Conservation (phyloP, 2,113 vertebrate genomes). For the Hemichromis elongatus region DNA sequence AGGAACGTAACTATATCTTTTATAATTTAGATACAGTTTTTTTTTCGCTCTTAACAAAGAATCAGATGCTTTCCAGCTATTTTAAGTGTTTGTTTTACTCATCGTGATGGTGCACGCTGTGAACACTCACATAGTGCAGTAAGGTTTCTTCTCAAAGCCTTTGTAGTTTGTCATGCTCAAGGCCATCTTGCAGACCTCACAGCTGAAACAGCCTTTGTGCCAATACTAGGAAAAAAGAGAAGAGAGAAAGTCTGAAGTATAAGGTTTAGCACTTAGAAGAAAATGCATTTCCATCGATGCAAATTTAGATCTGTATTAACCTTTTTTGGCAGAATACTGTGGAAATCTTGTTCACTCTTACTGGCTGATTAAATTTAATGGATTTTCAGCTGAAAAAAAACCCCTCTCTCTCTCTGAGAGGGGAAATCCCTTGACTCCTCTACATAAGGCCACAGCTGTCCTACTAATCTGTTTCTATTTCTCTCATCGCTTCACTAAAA, state of each 20-base stretch:
- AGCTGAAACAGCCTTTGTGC: conserved; percentile 99
- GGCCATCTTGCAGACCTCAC: conserved; percentile 97
- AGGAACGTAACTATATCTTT: background rate
- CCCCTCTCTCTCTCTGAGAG: background rate
- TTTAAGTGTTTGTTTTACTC: background rate
- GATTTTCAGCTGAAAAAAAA: background rate
- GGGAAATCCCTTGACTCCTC: background rate
- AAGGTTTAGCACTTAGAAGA: background rate
- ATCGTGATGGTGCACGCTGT: background rate
- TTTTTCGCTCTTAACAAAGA: background rate
- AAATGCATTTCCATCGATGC: background rate
- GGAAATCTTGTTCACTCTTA: background rate
- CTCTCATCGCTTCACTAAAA: background rate
- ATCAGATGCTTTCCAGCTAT: background rate
- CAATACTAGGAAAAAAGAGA: conserved; percentile 79
- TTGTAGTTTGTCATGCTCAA: conserved; percentile 99
- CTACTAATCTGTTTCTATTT: background rate
- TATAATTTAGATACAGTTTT: background rate
- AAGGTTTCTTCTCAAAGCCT: conserved; percentile 97
- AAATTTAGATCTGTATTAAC: background rate
- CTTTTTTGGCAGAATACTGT: background rate
- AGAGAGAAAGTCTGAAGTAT: background rate
- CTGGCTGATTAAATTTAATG: background rate
- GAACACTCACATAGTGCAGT: conserved; percentile 92
- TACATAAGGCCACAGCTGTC: background rate